Conservation (phyloP, 2,888 invertebrate genomes). For the Oxytorus armatus region DNA sequence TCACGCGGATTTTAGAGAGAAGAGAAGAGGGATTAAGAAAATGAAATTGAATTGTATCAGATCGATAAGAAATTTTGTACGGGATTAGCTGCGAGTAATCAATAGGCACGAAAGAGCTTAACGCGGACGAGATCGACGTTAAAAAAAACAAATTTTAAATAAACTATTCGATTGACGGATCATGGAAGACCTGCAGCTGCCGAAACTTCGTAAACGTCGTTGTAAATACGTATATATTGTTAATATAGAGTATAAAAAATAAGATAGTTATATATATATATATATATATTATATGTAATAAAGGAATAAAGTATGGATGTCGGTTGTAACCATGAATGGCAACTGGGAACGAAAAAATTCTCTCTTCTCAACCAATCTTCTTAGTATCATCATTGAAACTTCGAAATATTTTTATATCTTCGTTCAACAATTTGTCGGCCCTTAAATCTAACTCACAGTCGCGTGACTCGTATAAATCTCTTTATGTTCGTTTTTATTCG, state of each 20-base stretch:
- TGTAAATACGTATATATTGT: conserved; percentile 70
- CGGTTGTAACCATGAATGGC: conserved; percentile 43
- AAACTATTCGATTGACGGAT: conserved; percentile 26
- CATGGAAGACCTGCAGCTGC: conserved; percentile 52
- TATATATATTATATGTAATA: conserved; percentile 38
- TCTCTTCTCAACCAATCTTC: neutral
- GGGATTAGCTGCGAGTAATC: conserved; percentile 42
- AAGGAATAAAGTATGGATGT: conserved; percentile 61
- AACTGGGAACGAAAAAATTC: conserved; percentile 16
- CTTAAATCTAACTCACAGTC: conserved; percentile 46
- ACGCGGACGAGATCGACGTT: conserved; percentile 47
- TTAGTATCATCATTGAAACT: conserved; percentile 37
- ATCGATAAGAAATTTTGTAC: conserved; percentile 61
- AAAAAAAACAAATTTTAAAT: conserved; percentile 2
- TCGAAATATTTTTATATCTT: conserved; percentile 26
- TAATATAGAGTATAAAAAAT: conserved; percentile 67
- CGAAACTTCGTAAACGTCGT: conserved; percentile 59
- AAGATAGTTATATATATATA: conserved; percentile 46
- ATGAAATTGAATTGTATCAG: conserved; percentile 1
- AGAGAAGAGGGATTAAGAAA: neutral
- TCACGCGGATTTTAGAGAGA: neutral
- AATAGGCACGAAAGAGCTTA: conserved; percentile 56
- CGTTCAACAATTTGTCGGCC: conserved; percentile 43
- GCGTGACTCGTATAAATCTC: conserved; percentile 16
- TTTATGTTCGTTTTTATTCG: neutral